Evolutionary conservation across 2,888 invertebrate genomes (phyloP), one percentile per base, ranked within the genome.

Genomic region (Eumerus sabulonum): DNA sequence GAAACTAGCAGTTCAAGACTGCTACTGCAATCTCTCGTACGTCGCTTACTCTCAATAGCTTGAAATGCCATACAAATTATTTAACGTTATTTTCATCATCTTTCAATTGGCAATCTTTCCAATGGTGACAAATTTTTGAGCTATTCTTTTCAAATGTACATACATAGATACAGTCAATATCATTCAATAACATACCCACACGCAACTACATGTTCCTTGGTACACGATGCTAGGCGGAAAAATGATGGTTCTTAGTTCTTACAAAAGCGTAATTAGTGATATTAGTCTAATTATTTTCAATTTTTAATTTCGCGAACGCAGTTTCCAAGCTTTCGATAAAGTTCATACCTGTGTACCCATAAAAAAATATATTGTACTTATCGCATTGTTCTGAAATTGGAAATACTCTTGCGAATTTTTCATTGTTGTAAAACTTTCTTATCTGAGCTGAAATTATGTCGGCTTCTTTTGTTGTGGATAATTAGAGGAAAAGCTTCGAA

Each of bases 221-320:
- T 4, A 27, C 27, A 27, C 3, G 7, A 11, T 18, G 9, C 42
- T 54, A 9, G n/a, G 16, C 36, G 62, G 36, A 62, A 71, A 71
- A 71, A 48, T 56, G 42, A 18, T 17, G 7, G 27, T 27, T 27
- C 27, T 27, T 27, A 12, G 44, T 63, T 63, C 62, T 56, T 13
- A 63, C 71, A 71, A 71, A 71, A 71, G 71, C 56, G 62, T 44
- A 48, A 44, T 62, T 71, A 62, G 62, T 56, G 62, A 40, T 54
- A 63, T 62, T 12, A 54, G 50, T 16, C 47, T 40, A 40, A 12
- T 14, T 40, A 62, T 48, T 71, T 71, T 71, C 71, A 63, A 62
- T 71, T 70, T 60, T 54, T 27, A 27, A 27, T 27, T 27, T 27
- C 27, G 27, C 27, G 7, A 27, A 1, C 11, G 2, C 11, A 40